Base-by-base conservation (phyloP, 1,140 invertebrate genomes). In the Protaetia brevitarsis region DNA sequence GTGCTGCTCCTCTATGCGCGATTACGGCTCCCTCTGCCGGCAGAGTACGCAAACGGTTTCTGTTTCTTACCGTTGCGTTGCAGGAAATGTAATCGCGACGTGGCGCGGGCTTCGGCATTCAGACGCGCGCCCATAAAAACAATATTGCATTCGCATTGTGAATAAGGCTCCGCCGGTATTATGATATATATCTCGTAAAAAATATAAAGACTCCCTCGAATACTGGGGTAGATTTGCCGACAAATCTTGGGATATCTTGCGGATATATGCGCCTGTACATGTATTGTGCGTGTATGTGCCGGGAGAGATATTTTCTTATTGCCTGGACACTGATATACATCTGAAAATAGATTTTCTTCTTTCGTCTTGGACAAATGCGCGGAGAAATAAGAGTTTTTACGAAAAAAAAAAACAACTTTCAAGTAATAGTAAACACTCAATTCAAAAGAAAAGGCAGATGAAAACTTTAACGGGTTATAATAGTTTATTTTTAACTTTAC, bases 91-190 rank as follows among this genome's bases (percentile, higher is more conserved):
- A 58, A 67, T 63, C 31, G 41, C 41, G 11, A 7, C 41, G 41
- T 31, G 26, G 26, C 23, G 21, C 60, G 29, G 16, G 19, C 30
- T 28, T 13, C 21, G 13, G 58, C 60, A 63, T 60, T 67, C 57
- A 34, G 34, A 59, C 21, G 30, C 30, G 23, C 41, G 30, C 60
- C 31, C 34, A 67, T 67, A 67, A 67, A 67, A 67, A 67, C 66
- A 67, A 64, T 67, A 67, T 67, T 67, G 66, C 62, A 64, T 67
- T 67, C 62, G 66, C 62, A 67, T 66, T 66, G 65, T 66, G 65
- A 62, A 63, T 31, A 63, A 27, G 36, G 26, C 41, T 13, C 57
- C 31, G 19, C 57, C 19, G 31, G 60, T 36, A 62, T 62, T 62
- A 66, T 66, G 60, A 63, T 66, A 66, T 65, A 58, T 63, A 58